phyloP scores from a whole-genome alignment of 2,888 invertebrate genomes.

The Pandemis heparana region DNA sequence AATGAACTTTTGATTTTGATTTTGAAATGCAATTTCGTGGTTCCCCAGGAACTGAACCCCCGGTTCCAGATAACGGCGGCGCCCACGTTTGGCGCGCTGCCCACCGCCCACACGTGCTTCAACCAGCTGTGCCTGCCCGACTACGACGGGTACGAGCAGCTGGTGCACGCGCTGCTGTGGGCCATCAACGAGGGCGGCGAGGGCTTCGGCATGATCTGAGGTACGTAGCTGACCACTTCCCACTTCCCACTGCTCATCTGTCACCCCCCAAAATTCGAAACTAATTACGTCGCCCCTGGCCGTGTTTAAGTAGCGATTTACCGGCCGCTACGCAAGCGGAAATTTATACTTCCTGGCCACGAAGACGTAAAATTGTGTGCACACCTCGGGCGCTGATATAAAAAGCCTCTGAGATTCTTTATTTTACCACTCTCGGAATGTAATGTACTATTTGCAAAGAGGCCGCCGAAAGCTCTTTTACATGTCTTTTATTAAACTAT shows the following conservation, averaged over 20 bases:
- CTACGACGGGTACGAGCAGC: constrained; percentile 97
- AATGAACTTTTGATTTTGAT: no score
- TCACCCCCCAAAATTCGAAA: no score
- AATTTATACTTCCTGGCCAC: neutral
- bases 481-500: no score
- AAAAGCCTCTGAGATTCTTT: no score
- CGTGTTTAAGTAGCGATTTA: no score
- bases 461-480: no score
- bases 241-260: neutral
- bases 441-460: no score
- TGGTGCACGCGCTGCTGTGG: constrained; percentile 94
- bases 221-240: neutral
- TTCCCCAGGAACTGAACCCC: constrained; percentile 91
- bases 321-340: no score
- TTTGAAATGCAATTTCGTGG: neutral
- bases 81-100: constrained; percentile 95
- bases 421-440: no score
- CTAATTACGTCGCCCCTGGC: no score
- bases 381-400: no score
- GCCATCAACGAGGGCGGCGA: constrained; percentile 98
- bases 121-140: constrained; percentile 98
- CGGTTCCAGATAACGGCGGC: constrained; percentile 97
- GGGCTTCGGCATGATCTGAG: constrained; percentile 89
- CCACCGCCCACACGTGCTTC: constrained; percentile 98
- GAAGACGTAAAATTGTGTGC: no score